phyloP scores from a whole-genome alignment of 2,888 invertebrate species.

The Troglohyphantes excavatus region DNA sequence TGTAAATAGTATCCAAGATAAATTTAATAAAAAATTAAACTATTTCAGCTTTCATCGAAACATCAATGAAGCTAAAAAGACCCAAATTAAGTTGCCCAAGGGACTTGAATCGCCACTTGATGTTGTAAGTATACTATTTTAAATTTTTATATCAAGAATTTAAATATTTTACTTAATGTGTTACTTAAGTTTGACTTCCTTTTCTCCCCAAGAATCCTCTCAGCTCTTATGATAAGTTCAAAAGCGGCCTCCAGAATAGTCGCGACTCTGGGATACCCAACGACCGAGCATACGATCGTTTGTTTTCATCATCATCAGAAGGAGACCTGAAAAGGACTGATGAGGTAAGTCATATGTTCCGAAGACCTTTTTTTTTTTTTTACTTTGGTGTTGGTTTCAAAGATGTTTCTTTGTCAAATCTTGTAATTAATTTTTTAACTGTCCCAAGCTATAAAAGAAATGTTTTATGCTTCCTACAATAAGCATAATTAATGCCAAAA shows the following conservation, averaged over 20 bases:
- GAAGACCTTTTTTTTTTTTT: too few species aligned
- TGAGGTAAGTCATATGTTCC: too few species aligned
- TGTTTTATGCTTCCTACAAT: too few species aligned
- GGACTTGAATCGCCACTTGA: conserved; percentile 68
- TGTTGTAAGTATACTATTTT: conserved; percentile 48
- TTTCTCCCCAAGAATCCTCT: conserved; percentile 59
- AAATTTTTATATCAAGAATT: neutral
- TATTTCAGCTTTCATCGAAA: neutral
- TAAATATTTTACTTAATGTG: neutral
- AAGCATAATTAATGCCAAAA: too few species aligned
- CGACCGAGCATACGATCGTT: conserved; percentile 54
- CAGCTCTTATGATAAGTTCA: conserved; percentile 73
- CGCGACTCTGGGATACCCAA: conserved; percentile 60
- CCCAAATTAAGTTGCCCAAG: conserved; percentile 55
- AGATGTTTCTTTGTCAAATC: too few species aligned
- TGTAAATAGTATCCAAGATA: too few species aligned
- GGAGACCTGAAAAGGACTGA: conserved; percentile 5
- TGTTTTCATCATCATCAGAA: conserved; percentile 51
- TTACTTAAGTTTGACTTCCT: neutral
- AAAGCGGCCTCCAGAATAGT: conserved; percentile 60
- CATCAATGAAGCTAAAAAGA: neutral
- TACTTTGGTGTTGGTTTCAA: too few species aligned
- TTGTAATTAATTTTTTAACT: too few species aligned
- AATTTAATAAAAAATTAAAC: too few species aligned
- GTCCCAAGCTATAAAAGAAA: too few species aligned